Evolutionary conservation across 2,113 vertebrate species (phyloP).

Genomic region (Leuciscus idus): DNA sequence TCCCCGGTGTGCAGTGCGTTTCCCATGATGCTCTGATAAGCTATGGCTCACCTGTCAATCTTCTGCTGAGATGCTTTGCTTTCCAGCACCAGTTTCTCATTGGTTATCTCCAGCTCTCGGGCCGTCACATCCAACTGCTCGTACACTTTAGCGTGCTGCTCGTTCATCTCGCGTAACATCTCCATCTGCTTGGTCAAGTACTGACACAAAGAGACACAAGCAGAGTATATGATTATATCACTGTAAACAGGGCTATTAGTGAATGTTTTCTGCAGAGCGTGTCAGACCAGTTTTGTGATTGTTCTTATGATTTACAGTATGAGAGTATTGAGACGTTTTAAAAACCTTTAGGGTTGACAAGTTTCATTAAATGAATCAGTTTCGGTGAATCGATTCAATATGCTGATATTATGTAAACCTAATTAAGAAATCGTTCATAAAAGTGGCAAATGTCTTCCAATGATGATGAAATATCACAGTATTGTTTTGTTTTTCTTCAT

Average conservation of each 20-base stretch:
- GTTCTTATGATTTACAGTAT: not conserved
- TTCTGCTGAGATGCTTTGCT: conserved; percentile 96
- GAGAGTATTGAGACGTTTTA: no score
- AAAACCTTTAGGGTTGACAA: no score
- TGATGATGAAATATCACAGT: not conserved
- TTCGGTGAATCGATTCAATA: not conserved
- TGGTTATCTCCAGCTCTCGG: conserved; percentile 92
- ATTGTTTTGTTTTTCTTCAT: not conserved
- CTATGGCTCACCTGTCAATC: conserved; percentile 84
- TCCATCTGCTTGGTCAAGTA: conserved; percentile 96
- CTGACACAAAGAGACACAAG: conserved; percentile 65
- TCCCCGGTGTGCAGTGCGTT: not conserved
- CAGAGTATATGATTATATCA: no score
- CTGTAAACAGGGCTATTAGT: not conserved
- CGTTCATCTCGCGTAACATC: conserved; percentile 91
- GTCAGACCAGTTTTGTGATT: not conserved
- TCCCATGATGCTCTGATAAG: not conserved
- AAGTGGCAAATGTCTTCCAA: not conserved
- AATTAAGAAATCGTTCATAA: not conserved
- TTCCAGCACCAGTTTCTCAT: conserved; percentile 93
- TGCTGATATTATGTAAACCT: not conserved
- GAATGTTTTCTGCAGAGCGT: not conserved
- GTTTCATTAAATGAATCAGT: not conserved
- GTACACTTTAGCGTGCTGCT: conserved; percentile 96
- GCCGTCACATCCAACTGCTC: conserved; percentile 95